These are phyloP conservation scores for Spilarctia lutea DNA, from an alignment of 2,888 invertebrate genomes.

Conservation along the genomic window DNA sequence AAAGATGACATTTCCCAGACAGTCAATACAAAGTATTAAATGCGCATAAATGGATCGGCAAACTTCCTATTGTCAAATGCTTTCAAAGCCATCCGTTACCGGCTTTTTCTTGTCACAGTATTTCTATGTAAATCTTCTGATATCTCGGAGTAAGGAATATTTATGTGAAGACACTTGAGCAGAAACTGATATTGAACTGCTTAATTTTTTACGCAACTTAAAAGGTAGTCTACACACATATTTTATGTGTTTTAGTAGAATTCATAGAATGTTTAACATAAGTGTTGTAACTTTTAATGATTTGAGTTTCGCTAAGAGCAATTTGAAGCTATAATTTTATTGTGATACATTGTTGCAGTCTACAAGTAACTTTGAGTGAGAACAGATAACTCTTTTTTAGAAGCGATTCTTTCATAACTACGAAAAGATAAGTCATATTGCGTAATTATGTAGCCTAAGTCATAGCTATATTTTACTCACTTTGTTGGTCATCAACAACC, in stretches of 20 bases:
- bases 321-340: neutral
- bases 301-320: neutral
- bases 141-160: constrained; percentile 29
- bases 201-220: neutral
- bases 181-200: neutral
- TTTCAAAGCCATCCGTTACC: constrained; percentile 41
- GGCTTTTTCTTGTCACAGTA: constrained; percentile 24
- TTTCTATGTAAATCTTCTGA: constrained; percentile 37
- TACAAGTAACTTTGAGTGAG: no score
- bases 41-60: constrained; percentile 11
- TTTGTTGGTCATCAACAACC: no score
- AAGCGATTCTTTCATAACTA: no score
- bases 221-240: neutral
- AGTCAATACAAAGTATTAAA: neutral
- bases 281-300: neutral
- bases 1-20: neutral
- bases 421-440: no score
- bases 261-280: neutral
- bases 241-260: neutral
- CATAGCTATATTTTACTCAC: no score
- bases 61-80: constrained; percentile 32
- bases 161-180: neutral
- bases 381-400: no score
- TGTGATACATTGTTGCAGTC: neutral
- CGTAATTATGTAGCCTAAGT: no score